Base-by-base conservation (phyloP, 2,113 vertebrate species). In the Mormoops blainvillei region DNA sequence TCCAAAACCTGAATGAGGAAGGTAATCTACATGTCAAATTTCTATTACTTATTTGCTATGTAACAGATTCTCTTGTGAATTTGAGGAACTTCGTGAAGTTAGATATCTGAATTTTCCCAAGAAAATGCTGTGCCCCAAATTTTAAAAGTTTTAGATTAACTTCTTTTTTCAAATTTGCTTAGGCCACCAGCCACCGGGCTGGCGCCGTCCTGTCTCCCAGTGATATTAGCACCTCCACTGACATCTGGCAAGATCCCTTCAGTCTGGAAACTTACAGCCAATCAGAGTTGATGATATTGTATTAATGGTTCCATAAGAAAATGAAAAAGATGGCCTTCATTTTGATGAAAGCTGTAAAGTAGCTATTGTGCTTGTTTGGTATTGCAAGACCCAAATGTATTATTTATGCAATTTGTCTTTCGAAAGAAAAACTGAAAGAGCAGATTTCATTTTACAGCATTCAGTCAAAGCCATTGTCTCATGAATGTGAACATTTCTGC, bases 361-460 rank as follows among this genome's bases (percentile, higher is more conserved):
- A 98, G 98, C 98, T 98, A 98, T 98, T 98, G 98, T 98, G 98
- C 98, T 98, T 98, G 98, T 98, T 99, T 98, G 98, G 98, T 98
- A 98, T 98, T 98, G 97, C 98, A 97, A 98, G 98, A 97, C 94
- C 98, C 98, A 98, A 98, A 99, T 99, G 98, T 98, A 98, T 98
- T 99, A 98, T 99, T 99, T 99, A 99, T 99, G 98, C 98, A 99
- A 98, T 98, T 98, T 99, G 98, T 98, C 98, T 98, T 98, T 98
- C 98, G 97, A 98, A 98, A 97, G 98, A 98, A 98, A 98, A 98
- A 98, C 98, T 96, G 98, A 98, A 98, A 98, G 98, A 98, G 97
- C 98, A 98, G 97, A 98, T 99, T 99, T 98, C 98, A 98, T 98
- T 98, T 98, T 98, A 96, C 74, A 95, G 98, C 97, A 98, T 98